Evolutionary conservation across 2,113 vertebrate species (phyloP).

Genomic region (Tonatia bakeri): DNA sequence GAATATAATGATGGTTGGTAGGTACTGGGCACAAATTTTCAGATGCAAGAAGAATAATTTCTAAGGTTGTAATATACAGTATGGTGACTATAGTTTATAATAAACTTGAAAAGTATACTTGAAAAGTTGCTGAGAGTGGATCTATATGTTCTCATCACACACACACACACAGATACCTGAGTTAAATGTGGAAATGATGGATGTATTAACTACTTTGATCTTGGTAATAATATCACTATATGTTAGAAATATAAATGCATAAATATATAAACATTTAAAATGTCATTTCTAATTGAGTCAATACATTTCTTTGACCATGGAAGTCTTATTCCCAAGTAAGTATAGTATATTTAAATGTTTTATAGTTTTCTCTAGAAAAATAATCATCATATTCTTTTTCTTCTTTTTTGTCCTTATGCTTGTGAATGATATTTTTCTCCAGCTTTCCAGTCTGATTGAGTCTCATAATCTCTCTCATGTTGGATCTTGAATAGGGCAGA

Average conservation of each 20-base stretch:
- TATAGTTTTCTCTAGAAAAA: neutral
- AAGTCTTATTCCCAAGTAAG: neutral
- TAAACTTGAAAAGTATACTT: too few species aligned
- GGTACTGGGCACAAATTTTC: neutral
- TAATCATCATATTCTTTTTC: neutral
- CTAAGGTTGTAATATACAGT: neutral
- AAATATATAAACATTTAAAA: neutral
- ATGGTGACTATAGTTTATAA: neutral
- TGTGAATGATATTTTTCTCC: neutral
- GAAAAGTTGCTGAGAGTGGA: too few species aligned
- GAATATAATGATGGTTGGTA: neutral
- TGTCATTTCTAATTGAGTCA: neutral
- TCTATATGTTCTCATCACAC: too few species aligned
- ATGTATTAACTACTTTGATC: neutral
- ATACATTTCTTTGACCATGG: neutral
- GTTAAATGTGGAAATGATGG: neutral
- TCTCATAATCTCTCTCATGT: neutral
- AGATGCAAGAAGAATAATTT: neutral
- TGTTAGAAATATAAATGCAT: neutral
- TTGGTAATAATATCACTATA: neutral
- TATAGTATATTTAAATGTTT: neutral
- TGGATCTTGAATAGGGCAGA: neutral
- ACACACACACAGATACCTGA: too few species aligned
- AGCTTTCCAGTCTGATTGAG: neutral
- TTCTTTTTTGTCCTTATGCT: neutral